Evolutionary conservation across 35 echinoderm and acorn worm genomes (phyloP).

Genomic region (Chiridota heheva): DNA sequence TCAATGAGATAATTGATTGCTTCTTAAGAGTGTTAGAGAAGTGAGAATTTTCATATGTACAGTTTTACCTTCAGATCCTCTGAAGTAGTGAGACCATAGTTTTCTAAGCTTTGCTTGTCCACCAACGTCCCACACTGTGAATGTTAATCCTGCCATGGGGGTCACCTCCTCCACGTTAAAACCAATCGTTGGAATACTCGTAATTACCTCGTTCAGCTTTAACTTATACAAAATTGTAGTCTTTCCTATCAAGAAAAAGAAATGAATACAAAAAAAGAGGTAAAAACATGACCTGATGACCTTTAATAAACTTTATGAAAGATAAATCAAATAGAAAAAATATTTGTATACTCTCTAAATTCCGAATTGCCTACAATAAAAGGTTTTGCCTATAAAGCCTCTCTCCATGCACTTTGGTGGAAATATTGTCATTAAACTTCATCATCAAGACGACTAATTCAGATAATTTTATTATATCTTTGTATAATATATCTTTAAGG

Average conservation of each 20-base stretch:
- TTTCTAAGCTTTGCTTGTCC: slow-evolving; percentile 76
- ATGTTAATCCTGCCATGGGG: slow-evolving; percentile 47
- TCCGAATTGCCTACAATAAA: too few species aligned
- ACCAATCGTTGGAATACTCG: slow-evolving; percentile 78
- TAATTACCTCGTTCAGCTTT: slow-evolving; percentile 67
- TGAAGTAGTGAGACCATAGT: slow-evolving; percentile 76
- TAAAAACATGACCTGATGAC: background rate
- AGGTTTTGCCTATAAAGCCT: too few species aligned
- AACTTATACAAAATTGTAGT: slow-evolving; percentile 83
- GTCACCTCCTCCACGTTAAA: slow-evolving; percentile 82
- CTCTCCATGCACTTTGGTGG: too few species aligned
- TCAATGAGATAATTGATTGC: too few species aligned
- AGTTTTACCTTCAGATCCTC: slow-evolving; percentile 65
- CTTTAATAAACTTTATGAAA: background rate
- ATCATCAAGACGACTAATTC: too few species aligned
- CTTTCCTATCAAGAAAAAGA: too few species aligned
- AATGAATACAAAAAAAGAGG: background rate
- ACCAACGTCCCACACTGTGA: slow-evolving; percentile 86
- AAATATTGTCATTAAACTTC: too few species aligned
- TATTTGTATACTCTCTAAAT: too few species aligned
- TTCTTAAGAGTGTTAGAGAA: too few species aligned
- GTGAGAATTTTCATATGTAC: background rate
- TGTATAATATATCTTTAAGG: too few species aligned
- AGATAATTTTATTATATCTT: too few species aligned
- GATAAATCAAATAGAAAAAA: too few species aligned